Evolutionary conservation across 2,797 vertebrate species (phyloP), one percentile per base, ranked within the genome.

Genomic region (Sebastes dallii): DNA sequence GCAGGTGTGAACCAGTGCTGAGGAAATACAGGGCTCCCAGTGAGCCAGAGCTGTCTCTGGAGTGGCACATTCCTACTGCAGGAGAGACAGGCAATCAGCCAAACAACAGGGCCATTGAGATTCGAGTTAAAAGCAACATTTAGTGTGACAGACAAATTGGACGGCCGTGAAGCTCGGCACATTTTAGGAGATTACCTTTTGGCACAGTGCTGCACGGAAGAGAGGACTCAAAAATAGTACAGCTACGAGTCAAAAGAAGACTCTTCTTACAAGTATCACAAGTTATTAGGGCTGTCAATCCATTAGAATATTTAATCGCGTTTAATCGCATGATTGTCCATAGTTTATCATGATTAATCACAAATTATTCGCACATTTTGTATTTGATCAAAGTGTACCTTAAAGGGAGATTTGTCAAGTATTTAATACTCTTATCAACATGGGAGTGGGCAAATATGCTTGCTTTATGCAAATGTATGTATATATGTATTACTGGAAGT

Each of bases 11-110:
- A 81, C n/a, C 77, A 66, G 25, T 39, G 73, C 69, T 42, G 76
- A 85, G 82, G 84, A 92, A 86, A 90, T 81, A 81, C 85, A 86
- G 84, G 16, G 58, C 67, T 25, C 78, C 20, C 66, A 82, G 88
- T 79, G 83, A 84, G 79, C 60, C 83, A 80, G 87, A 62, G 62
- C 46, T 54, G 78, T n/a, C 81, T 78, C 50, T 50, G 46, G 73
- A 82, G 83, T 81, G 91, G 65, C 66, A 92, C 81, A 88, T 92
- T 94, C 89, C 71, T 64, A 3, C 84, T 24, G 56, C 74, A 62
- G 55, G 12, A 75, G 61, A 82, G 64, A 83, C 7, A 25, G 72
- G 78, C 69, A 39, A 4, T 52, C 39, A 8, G 76, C 76, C 80
- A 85, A 62, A 75, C 42, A 78, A 69, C 61, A 27, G 24, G 25